Base-by-base conservation (phyloP, 2,888 invertebrate species). In the Polylopha cassiicola region DNA sequence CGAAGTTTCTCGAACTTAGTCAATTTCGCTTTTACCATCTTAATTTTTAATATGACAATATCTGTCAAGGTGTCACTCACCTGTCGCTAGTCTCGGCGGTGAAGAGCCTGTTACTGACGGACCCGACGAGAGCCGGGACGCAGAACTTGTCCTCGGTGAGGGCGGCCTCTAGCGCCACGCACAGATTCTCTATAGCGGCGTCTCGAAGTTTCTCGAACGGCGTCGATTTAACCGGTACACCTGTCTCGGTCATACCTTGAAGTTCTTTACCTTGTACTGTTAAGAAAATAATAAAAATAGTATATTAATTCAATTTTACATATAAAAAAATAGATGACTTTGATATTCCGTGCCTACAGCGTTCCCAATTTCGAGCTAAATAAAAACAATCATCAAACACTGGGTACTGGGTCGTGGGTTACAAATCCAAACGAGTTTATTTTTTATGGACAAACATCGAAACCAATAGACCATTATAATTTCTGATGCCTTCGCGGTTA, bases 141-240 rank as follows among this genome's bases (percentile, higher is more conserved):
- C 97, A 98, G 67, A 94, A 95, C 3, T 92, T 92, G 73, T 99
- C 98, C 16, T 94, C 90, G 0, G 90, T 89, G 47, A 98, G 89
- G 0, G 97, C 97, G 0, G 99, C 94, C 65, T 95, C 92, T 23
- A 99, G 67, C 2, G 98, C 97, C 62, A 95, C 92, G 74, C 98
- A 98, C 4, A 99, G 82, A 72, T 98, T 98, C 65, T 97, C 95
- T 52, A 99, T 98, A 2, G 98, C 98, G 0, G 97, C 94, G 73
- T 98, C 97, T 29, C 98, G 88, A 24, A 99, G 86, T 43, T 94
- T 94, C 76, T 98, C 97, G 77, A 98, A 95, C 0, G 95, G 95
- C 0, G 90, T 84, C 7, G 82, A 84, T 34, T 85, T 85, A 0
- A 78, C 72, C 0, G 84, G 84, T 0, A 88, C 87, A 1, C 81